phyloP scores from a whole-genome alignment of 2,113 vertebrate genomes.

The Phylloscopus whistleri region DNA sequence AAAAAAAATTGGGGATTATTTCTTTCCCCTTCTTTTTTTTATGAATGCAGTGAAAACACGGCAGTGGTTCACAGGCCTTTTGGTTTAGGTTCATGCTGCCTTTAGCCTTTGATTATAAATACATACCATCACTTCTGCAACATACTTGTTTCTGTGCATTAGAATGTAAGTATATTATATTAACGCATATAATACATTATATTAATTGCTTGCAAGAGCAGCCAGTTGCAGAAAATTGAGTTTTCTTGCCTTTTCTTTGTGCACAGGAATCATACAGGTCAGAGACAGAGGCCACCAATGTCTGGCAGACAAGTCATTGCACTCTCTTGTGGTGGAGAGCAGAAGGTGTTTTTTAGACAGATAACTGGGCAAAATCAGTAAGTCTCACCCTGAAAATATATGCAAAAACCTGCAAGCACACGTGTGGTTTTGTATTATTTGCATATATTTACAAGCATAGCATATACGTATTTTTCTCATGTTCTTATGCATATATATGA shows the following conservation, averaged over 20 bases:
- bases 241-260: not conserved
- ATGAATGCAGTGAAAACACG: not conserved
- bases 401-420: not conserved
- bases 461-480: not conserved
- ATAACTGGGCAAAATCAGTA: not conserved
- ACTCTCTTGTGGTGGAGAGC: not conserved
- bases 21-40: fast-evolving
- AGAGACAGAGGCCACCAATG: not conserved
- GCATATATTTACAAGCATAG: not conserved
- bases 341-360: not conserved
- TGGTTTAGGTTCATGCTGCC: not conserved
- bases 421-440: fast-evolving
- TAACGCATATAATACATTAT: not conserved
- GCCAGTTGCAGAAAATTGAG: not conserved
- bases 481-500: not conserved
- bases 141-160: not conserved
- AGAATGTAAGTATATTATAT: not conserved
- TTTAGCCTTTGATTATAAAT: not conserved
- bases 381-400: not conserved
- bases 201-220: not conserved
- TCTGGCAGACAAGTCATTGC: not conserved
- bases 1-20: not conserved
- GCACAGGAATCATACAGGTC: not conserved
- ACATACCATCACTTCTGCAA: not conserved
- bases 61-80: not conserved